Percentiles rank a stretch among this genome's conserved stretches.
phyloP scores from a whole-genome alignment of 1,140 invertebrate genomes.

The Meloidogyne hapla region DNA sequence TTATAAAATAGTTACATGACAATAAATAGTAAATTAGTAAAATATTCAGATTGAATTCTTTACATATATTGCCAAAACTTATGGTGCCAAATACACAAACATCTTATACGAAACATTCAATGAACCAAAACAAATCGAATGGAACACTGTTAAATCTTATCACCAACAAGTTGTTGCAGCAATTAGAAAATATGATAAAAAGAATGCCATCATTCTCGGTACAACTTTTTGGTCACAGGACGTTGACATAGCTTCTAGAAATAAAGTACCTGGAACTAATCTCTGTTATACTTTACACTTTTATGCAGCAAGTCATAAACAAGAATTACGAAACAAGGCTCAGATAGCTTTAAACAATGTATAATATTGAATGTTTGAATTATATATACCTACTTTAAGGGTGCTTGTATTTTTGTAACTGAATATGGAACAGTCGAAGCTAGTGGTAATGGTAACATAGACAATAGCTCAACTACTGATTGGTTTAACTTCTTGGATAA shows the following conservation, averaged over 20 bases:
- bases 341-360: not conserved
- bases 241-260: conserved; percentile 27
- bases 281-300: conserved; percentile 28
- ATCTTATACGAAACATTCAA: conserved; percentile 31
- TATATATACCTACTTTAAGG: not conserved
- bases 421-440: conserved; percentile 27
- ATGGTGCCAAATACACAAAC: conserved; percentile 24
- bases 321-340: not conserved
- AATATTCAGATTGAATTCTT: conserved; percentile 22
- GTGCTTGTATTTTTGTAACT: conserved; percentile 22
- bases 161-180: conserved; percentile 20
- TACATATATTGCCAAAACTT: conserved; percentile 14
- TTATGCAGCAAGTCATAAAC: conserved; percentile 27
- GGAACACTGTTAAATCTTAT: conserved; percentile 13
- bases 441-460: conserved; percentile 9
- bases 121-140: conserved; percentile 20
- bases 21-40: too few relatives aligned
- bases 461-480: not conserved
- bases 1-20: too few relatives aligned
- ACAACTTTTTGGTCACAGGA: conserved; percentile 24
- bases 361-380: not conserved
- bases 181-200: conserved; percentile 23
- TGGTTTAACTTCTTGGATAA: conserved; percentile 32
- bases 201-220: conserved; percentile 36
- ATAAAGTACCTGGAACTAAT: conserved; percentile 20